Base-by-base conservation (phyloP, 1,140 invertebrate species). In the Apis cerana region DNA sequence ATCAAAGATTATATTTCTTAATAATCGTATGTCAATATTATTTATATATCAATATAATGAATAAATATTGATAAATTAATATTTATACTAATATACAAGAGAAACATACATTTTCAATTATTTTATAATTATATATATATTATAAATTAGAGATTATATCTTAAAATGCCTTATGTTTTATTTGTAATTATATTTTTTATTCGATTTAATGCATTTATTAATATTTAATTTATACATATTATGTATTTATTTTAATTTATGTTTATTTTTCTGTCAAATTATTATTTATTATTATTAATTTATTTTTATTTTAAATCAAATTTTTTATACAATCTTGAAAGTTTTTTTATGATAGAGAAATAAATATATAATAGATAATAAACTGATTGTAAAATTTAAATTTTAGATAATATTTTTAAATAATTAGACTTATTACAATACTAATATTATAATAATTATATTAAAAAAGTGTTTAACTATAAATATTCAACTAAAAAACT, bases 101-200 rank as follows among this genome's bases (percentile, higher is more conserved):
- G 9, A 74, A 17, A 11, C n/a, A 7, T 48, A 23, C 1, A 8
- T 21, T 12, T 23, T n/a, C n/a, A 54, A 33, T 76, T 64, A 52
- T 64, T 13, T 64, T 64, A 10, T 62, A 12, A 8, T 27, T 62
- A 43, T 27, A 59, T n/a, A n/a, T 59, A 59, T 11, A 43, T 72
- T 27, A 19, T 2, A 33, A 19, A 58, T 74, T 74, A 48, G 56
- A 74, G 71, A 74, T 74, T 59, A 74, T 4, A 59, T 15, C 33
- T 54, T 10, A 54, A 23, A 70, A 17, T 74, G 0, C 19, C 1
- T 19, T 67, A 19, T 21, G 5, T 11, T 13, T 17, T 12, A 33
- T 21, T 4, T 23, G 11, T 7, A 23, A 11, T 43, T 33, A 7
- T 11, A 3, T 48, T 1, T 19, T 13, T 2, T 74, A 2, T 59